Conservation (phyloP, 2,797 vertebrate genomes). For the Halcyon badia region DNA sequence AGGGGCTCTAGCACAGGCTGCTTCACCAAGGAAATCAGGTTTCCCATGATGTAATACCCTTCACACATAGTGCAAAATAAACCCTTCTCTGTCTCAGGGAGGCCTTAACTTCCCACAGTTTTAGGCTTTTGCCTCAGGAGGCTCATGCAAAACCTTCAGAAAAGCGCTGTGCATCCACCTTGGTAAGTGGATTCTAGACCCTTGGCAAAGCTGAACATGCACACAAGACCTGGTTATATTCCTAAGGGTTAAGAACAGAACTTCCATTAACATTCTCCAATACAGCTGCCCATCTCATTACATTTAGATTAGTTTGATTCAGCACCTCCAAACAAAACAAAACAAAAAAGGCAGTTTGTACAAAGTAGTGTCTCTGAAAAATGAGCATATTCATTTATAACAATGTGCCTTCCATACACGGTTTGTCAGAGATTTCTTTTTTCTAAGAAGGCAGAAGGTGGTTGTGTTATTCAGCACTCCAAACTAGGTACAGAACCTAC, state of each 20-base stretch:
- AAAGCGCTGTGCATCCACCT: constrained; percentile 22
- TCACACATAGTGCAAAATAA: constrained; percentile 38
- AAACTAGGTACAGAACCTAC: constrained; percentile 45
- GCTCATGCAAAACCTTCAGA: constrained; percentile 22
- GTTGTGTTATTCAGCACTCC: constrained; percentile 36
- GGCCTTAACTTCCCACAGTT: not conserved
- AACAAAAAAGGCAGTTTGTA: constrained; percentile 46
- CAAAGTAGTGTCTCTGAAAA: constrained; percentile 13
- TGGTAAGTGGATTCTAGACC: not conserved
- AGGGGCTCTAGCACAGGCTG: not conserved
- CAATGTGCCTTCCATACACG: not conserved
- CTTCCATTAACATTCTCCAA: constrained; percentile 33
- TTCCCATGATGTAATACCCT: not conserved
- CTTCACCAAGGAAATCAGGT: not conserved
- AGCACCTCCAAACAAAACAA: constrained; percentile 41
- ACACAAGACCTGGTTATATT: not conserved
- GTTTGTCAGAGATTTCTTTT: constrained; percentile 32
- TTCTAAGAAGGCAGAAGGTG: constrained; percentile 56
- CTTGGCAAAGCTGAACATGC: not conserved
- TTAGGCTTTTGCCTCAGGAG: not conserved
- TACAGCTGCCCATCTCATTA: constrained; percentile 11
- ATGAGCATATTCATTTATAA: not conserved
- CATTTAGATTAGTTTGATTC: constrained; percentile 1
- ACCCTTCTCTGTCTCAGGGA: not conserved
- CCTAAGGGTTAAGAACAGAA: constrained; percentile 9